phyloP scores from a whole-genome alignment of 2,113 vertebrate genomes.

The Otocyon megalotis region DNA sequence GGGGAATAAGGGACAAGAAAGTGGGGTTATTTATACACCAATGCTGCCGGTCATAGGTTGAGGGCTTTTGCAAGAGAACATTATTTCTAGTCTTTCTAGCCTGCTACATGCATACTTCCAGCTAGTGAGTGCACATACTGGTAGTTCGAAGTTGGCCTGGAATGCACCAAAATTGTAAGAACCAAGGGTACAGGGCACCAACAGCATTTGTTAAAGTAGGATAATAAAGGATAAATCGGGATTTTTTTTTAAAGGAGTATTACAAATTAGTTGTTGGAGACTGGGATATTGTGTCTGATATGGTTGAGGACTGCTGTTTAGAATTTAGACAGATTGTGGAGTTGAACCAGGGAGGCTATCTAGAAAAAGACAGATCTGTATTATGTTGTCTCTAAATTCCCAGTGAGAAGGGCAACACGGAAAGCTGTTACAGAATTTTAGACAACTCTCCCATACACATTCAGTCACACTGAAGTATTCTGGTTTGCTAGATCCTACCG shows the following conservation, averaged over 20 bases:
- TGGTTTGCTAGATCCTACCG: neutral
- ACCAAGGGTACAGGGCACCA: rapidly evolving
- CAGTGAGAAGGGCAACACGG: neutral
- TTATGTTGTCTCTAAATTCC: neutral
- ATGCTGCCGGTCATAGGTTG: neutral
- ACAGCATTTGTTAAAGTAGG: neutral
- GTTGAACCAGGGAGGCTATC: neutral
- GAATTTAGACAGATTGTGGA: neutral
- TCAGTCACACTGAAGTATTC: neutral
- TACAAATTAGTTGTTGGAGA: neutral
- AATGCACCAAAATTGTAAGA: neutral
- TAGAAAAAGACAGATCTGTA: neutral
- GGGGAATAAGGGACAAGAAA: neutral
- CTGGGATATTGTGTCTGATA: neutral
- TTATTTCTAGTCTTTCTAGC: neutral
- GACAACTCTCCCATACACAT: neutral
- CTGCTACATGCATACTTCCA: neutral
- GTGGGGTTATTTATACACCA: neutral
- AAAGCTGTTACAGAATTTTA: neutral
- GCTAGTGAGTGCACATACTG: neutral
- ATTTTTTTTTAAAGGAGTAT: neutral
- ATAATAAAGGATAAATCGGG: neutral
- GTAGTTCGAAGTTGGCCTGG: neutral
- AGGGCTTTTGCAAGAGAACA: neutral
- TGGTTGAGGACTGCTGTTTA: neutral